These are phyloP conservation scores for Acridotheres tristis DNA, from an alignment of 2,797 vertebrate species.

Conservation along the genomic window DNA sequence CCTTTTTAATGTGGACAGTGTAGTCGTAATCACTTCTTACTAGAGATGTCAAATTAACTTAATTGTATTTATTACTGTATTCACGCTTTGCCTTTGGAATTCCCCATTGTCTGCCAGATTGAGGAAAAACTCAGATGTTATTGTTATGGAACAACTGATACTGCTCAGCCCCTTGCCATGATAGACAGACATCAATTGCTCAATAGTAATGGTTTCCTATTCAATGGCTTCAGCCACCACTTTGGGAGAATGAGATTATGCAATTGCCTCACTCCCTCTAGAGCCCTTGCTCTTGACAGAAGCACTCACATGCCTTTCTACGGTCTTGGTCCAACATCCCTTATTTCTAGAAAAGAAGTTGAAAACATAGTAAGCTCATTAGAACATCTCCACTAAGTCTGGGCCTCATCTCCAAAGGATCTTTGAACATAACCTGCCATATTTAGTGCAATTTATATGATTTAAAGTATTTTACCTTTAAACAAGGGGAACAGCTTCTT, in stretches of 20 bases:
- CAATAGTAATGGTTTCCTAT: neutral
- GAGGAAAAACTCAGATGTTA: neutral
- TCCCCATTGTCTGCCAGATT: neutral
- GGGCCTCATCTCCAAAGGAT: neutral
- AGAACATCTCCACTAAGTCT: neutral
- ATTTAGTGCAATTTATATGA: neutral
- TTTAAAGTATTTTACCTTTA: neutral
- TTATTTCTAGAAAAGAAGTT: neutral
- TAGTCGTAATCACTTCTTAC: neutral
- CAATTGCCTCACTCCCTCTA: neutral
- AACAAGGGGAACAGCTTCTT: neutral
- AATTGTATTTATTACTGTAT: neutral
- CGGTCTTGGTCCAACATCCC: neutral
- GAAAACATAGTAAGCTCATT: neutral
- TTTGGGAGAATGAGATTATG: neutral
- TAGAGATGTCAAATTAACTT: neutral
- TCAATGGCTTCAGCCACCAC: neutral
- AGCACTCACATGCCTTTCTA: neutral
- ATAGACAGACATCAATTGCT: neutral
- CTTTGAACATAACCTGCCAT: neutral
- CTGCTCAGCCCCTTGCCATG: neutral
- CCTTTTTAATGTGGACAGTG: neutral
- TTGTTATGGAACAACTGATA: neutral
- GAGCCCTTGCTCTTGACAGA: neutral
- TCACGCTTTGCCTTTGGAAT: neutral